Conservation (phyloP, 2,797 vertebrate species). For the Pantherophis vulpinus region DNA sequence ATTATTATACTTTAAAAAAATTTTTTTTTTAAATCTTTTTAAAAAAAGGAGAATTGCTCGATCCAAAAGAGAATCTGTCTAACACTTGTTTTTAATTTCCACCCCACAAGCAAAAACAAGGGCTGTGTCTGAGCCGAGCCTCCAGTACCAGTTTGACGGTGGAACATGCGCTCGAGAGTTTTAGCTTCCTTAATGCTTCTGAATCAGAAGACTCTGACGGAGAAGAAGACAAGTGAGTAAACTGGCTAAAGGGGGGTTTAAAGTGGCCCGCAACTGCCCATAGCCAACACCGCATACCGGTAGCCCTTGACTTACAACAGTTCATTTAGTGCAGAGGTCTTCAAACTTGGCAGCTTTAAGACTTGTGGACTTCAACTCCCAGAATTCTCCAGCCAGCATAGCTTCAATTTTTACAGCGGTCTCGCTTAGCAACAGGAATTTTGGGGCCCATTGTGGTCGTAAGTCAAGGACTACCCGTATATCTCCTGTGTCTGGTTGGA, state of each 20-base stretch:
- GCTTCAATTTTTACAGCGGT: background rate
- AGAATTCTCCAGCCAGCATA: no score
- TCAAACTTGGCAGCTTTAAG: no score
- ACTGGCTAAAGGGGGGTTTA: background rate
- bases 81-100: background rate
- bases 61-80: background rate
- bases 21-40: no score
- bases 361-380: no score
- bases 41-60: no score
- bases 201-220: constrained; percentile 83
- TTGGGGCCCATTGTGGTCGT: background rate
- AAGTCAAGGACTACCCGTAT: background rate
- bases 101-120: constrained; percentile 72
- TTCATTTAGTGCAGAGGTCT: background rate
- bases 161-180: constrained; percentile 91
- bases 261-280: background rate
- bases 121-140: constrained; percentile 81
- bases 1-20: no score
- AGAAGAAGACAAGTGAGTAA: constrained; percentile 70
- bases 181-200: constrained; percentile 89
- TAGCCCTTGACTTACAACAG: background rate
- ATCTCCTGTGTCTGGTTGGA: background rate
- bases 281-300: background rate
- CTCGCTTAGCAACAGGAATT: background rate
- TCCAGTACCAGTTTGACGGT: constrained; percentile 92